phyloP scores from a whole-genome alignment of 1,140 invertebrate species.

The Augochlora pura region DNA sequence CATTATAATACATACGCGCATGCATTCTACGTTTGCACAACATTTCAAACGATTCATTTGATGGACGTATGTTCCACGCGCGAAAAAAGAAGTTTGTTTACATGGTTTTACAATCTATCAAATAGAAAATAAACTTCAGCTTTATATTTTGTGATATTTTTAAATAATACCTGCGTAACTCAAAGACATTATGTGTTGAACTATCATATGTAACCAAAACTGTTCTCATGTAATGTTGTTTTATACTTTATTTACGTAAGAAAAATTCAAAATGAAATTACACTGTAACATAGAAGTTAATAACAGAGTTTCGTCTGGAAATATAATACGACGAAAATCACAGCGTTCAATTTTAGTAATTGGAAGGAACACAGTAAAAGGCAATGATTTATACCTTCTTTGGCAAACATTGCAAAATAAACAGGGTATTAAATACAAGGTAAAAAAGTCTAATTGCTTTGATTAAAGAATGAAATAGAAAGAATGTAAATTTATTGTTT shows the following conservation, averaged over 20 bases:
- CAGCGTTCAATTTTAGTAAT: constrained; percentile 82
- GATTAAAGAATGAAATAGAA: neutral
- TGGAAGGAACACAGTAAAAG: constrained; percentile 82
- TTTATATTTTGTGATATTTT: neutral
- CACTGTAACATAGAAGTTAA: constrained; percentile 84
- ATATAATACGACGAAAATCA: constrained; percentile 73
- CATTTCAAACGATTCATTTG: too few relatives aligned
- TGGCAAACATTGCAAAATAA: constrained; percentile 85
- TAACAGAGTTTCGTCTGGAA: constrained; percentile 80
- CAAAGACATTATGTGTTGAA: neutral
- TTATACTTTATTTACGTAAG: neutral
- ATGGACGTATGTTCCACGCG: neutral
- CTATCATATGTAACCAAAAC: neutral
- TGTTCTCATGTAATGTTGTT: neutral
- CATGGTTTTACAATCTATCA: neutral
- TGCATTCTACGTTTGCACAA: too few relatives aligned
- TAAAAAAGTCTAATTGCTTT: constrained; percentile 35
- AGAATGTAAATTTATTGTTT: constrained; percentile 8
- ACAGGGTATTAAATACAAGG: constrained; percentile 84
- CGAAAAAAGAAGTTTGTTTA: neutral
- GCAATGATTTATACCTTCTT: constrained; percentile 83
- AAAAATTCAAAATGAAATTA: constrained; percentile 83
- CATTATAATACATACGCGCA: too few relatives aligned
- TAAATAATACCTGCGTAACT: neutral
- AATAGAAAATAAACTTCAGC: neutral